Conservation (phyloP, 2,113 vertebrate species). For the Spilogale gracilis region DNA sequence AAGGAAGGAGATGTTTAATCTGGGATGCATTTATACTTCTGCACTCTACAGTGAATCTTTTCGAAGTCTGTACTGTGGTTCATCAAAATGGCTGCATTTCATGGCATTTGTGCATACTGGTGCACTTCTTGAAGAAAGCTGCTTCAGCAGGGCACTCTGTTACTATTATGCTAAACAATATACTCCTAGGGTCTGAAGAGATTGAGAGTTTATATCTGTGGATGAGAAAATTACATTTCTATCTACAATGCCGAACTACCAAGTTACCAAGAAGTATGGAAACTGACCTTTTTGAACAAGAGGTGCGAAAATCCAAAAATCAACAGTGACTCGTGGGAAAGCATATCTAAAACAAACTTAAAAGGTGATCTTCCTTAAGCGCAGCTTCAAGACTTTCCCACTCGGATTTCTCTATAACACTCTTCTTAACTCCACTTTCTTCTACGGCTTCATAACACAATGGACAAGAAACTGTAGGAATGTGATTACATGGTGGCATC, state of each 20-base stretch:
- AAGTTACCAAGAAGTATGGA: constrained; percentile 53
- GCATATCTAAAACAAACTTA: constrained; percentile 19
- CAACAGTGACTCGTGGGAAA: constrained; percentile 50
- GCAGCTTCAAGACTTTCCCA: constrained; percentile 11
- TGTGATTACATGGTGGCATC: background rate
- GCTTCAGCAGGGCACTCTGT: background rate
- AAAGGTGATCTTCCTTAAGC: background rate
- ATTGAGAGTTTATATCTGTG: constrained; percentile 9
- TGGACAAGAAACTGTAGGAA: constrained; percentile 30
- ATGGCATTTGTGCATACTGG: background rate
- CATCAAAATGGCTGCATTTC: constrained; percentile 47
- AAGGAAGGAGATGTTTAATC: constrained; percentile 62
- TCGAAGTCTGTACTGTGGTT: constrained; percentile 43
- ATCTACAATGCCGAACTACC: background rate
- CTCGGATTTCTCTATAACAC: background rate
- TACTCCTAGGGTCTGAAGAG: background rate
- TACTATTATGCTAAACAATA: background rate
- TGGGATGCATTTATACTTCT: constrained; percentile 40
- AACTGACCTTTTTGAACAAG: background rate
- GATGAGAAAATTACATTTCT: constrained; percentile 54
- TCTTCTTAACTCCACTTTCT: constrained; percentile 6
- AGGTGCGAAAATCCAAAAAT: constrained; percentile 44
- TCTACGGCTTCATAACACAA: constrained; percentile 5
- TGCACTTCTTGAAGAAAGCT: constrained; percentile 4
- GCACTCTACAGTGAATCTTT: constrained; percentile 39